Evolutionary conservation across 2,113 vertebrate genomes (phyloP).

Genomic region (Nothoprocta pentlandii): DNA sequence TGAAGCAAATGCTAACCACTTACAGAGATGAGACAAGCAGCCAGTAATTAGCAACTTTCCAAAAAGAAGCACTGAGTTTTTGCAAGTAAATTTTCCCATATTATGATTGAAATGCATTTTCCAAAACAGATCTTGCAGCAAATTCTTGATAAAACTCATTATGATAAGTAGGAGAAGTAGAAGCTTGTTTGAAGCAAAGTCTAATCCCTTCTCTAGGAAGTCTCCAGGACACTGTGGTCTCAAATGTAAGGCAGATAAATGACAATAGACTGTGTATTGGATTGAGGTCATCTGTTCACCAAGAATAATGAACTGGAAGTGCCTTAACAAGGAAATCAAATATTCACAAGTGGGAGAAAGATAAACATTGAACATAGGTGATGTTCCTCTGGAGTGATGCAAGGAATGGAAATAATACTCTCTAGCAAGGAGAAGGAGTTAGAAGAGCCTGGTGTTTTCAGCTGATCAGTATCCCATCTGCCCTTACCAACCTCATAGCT

Average conservation of each 20-base stretch:
- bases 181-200: not conserved
- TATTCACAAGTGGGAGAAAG: not conserved
- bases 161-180: not conserved
- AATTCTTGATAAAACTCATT: not conserved
- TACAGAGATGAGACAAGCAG: not conserved
- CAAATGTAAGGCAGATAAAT: not conserved
- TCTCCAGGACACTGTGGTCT: not conserved
- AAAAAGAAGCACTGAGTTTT: not conserved
- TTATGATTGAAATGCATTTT: not conserved
- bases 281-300: not conserved
- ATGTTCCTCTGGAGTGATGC: not conserved
- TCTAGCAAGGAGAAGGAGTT: not conserved
- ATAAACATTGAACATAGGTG: not conserved
- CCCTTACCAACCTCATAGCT: not conserved
- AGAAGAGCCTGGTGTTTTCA: not conserved
- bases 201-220: not conserved
- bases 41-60: not conserved
- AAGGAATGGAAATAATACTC: not conserved
- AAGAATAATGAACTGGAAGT: not conserved
- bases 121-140: not conserved
- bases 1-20: not conserved
- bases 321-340: not conserved
- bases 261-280: not conserved
- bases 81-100: not conserved
- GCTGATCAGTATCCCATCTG: not conserved